Evolutionary conservation across 2,797 vertebrate genomes (phyloP).

Genomic region (Craterocephalus amniculus): DNA sequence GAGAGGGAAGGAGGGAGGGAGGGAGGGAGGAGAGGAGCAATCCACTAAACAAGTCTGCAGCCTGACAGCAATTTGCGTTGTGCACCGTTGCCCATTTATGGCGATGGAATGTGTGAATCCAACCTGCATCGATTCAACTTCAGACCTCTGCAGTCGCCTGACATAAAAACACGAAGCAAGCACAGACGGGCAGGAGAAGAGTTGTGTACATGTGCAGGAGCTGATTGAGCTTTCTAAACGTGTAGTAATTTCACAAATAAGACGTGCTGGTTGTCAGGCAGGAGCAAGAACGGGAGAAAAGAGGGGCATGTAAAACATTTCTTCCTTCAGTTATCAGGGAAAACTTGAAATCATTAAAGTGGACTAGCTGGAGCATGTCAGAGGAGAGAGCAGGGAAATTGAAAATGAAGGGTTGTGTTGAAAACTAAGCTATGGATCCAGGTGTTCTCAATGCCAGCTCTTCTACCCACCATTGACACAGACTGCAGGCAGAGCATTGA

Average conservation of each 20-base stretch:
- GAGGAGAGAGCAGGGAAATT: not conserved
- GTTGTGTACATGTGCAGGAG: too few relatives aligned
- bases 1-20: slow-evolving; percentile 6
- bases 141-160: slow-evolving; percentile 24
- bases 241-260: too few relatives aligned
- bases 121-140: slow-evolving; percentile 68
- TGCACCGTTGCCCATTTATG: slow-evolving; percentile 66
- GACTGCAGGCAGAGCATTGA: not conserved
- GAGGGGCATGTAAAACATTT: not conserved
- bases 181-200: not conserved
- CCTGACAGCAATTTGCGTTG: slow-evolving; percentile 52
- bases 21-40: slow-evolving; percentile 18
- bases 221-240: too few relatives aligned
- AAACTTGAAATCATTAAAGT: not conserved
- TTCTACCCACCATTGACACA: not conserved
- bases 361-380: not conserved
- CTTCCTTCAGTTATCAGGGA: not conserved
- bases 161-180: slow-evolving; percentile 18
- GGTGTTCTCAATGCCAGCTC: not conserved
- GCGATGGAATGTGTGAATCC: slow-evolving; percentile 68
- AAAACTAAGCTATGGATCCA: not conserved
- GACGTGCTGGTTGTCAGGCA: not conserved
- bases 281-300: not conserved
- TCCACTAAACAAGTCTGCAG: slow-evolving; percentile 48
- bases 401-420: not conserved